phyloP scores from a whole-genome alignment of 2,113 vertebrate species.

The Neodon shergylaensis region DNA sequence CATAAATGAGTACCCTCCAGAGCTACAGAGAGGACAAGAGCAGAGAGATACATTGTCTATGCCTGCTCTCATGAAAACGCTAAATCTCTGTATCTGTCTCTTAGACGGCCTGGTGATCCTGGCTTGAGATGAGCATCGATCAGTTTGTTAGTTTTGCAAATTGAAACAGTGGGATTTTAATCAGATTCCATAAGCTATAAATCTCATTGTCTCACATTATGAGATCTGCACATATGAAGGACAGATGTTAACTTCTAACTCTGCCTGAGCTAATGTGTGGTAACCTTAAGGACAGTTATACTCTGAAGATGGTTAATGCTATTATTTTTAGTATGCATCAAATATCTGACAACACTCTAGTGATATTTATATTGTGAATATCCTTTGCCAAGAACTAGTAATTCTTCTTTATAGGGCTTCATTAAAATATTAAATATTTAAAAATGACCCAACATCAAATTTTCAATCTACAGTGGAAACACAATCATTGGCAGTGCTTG shows the following conservation, averaged over 20 bases:
- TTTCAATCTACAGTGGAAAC: background rate
- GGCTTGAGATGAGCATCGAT: conserved; percentile 8
- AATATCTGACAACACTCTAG: background rate
- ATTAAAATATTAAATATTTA: conserved; percentile 50
- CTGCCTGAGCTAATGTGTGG: background rate
- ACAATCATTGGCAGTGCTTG: conserved; percentile 10
- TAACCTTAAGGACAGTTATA: background rate
- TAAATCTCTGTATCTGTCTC: background rate
- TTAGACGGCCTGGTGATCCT: background rate
- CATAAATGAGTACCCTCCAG: conserved; percentile 82
- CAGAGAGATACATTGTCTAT: conserved; percentile 54
- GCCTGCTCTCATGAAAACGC: conserved; percentile 29
- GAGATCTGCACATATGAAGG: conserved; percentile 27
- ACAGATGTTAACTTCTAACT: conserved; percentile 31
- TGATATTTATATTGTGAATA: background rate
- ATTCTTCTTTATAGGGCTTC: background rate
- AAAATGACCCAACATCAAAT: background rate
- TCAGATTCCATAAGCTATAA: conserved; percentile 35
- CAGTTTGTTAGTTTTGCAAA: background rate
- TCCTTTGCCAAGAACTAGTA: background rate
- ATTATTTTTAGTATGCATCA: background rate
- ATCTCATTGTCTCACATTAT: conserved; percentile 4
- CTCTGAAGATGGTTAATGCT: conserved; percentile 24
- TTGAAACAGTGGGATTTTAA: background rate
- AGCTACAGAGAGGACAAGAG: conserved; percentile 85